These are phyloP conservation scores for Cyprinodon diabolis DNA, from an alignment of 2,797 vertebrate genomes.

Conservation along the genomic window DNA sequence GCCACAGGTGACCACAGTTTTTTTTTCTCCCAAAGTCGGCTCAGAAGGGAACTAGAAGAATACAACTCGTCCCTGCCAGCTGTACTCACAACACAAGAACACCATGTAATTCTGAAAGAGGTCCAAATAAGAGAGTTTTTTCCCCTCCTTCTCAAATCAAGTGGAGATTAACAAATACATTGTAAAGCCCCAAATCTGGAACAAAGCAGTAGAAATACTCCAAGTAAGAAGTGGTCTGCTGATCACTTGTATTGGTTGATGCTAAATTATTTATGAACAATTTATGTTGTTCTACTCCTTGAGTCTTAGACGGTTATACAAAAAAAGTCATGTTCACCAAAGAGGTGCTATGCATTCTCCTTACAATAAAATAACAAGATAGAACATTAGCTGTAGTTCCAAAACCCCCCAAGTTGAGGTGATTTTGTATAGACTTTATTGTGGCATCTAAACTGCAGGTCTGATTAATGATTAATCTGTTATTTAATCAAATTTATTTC, in stretches of 20 bases:
- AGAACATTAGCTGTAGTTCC: neutral
- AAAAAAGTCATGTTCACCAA: neutral
- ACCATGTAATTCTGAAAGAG: slow-evolving; percentile 9
- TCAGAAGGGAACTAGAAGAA: slow-evolving; percentile 4
- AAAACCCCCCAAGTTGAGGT: neutral
- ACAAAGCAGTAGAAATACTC: neutral
- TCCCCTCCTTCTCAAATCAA: neutral
- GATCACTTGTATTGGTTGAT: neutral
- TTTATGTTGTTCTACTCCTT: neutral
- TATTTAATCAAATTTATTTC: too few species aligned
- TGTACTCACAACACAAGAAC: slow-evolving; percentile 22
- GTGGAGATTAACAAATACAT: slow-evolving; percentile 10
- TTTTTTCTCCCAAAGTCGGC: slow-evolving; percentile 6
- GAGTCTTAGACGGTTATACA: neutral
- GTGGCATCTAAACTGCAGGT: neutral
- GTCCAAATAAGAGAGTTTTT: slow-evolving; percentile 7
- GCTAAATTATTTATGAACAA: neutral
- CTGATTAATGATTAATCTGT: neutral
- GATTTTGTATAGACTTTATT: neutral
- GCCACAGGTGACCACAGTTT: slow-evolving; percentile 15
- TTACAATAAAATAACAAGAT: neutral
- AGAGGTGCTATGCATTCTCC: neutral
- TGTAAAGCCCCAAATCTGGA: neutral
- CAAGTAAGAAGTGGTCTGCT: neutral
- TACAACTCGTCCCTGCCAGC: slow-evolving; percentile 17